Evolutionary conservation across 2,797 vertebrate genomes (phyloP), one percentile per base, ranked within the genome.

Genomic region (Orientallactaga sibirica): DNA sequence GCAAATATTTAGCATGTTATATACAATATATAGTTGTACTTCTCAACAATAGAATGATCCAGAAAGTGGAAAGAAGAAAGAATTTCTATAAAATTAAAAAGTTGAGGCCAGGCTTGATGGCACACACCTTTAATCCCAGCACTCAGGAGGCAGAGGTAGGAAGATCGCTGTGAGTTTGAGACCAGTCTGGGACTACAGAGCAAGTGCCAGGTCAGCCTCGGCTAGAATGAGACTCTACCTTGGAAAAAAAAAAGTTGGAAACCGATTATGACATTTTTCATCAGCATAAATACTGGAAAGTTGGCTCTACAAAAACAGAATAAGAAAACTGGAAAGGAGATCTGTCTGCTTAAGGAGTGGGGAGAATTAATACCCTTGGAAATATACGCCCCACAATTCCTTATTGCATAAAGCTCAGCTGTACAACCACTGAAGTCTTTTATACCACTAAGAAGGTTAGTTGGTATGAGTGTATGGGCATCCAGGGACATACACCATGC

Each of bases 1-100:
- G 73, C 27, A 81, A 37, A 58, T 85, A n/a, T 48, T 41, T 88
- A n/a, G 83, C 71, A 55, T 12, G 68, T 55, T 66, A n/a, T n/a
- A 27, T 68, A 37, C 25, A 91, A 81, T 66, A 55, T 48, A 55
- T 73, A 86, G 62, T 66, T 86, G 93, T 41, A 94, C 5, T 79
- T 77, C 64, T 80, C 41, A 93, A 70, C 19, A 94, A 93, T 14
- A 37, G 22, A 86, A 93, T n/a, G 22, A 70, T 64, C 37, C 81
- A 92, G 27, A 83, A 86, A 84, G 18, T 43, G 86, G 70, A 55
- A n/a, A 91, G 62, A 12, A 89, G 79, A 29, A 93, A 84, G 52
- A 80, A 1, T 84, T 68, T n/a, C n/a, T 24, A 68, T 27, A 93
- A 75, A 90, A 89, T 52, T 76, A 85, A 58, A 75, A 94, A 85